phyloP scores from a whole-genome alignment of 2,888 invertebrate species.

The Heteromurus nitidus region DNA sequence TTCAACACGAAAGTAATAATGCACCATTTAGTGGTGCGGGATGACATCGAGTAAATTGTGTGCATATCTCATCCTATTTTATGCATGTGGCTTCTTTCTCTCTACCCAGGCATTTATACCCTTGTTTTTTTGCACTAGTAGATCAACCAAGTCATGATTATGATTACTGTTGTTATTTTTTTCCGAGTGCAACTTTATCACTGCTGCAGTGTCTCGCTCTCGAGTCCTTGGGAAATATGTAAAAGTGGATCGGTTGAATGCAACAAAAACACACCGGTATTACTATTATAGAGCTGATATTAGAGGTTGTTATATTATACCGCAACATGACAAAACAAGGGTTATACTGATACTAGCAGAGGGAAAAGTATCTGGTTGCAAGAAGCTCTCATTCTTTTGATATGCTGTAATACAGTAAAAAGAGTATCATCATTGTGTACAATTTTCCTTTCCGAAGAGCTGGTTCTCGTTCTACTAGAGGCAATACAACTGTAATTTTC shows the following conservation, averaged over 20 bases:
- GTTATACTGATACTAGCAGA: no score
- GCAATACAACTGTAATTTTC: background rate
- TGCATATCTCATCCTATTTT: no score
- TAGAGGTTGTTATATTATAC: background rate
- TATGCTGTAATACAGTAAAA: background rate
- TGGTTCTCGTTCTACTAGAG: background rate
- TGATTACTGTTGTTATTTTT: background rate
- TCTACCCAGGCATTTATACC: no score
- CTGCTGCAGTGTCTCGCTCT: conserved; percentile 2
- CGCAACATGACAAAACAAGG: background rate
- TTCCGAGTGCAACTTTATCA: conserved; percentile 13
- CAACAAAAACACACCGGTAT: background rate
- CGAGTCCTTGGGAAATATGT: conserved; percentile 11
- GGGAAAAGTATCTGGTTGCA: background rate
- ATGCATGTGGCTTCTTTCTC: no score
- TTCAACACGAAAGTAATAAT: no score
- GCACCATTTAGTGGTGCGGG: conserved; percentile 6
- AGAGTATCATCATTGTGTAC: background rate
- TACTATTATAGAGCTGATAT: no score
- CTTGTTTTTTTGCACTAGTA: no score
- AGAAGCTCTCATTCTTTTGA: background rate
- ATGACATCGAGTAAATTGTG: no score
- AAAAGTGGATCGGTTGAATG: background rate
- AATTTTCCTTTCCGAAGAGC: no score
- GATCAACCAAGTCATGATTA: background rate